A percentile compares a stretch with the other conserved stretches of the same genome.
Evolutionary conservation across 2,113 vertebrate species (phyloP).

Genomic region (Trinectes maculatus): DNA sequence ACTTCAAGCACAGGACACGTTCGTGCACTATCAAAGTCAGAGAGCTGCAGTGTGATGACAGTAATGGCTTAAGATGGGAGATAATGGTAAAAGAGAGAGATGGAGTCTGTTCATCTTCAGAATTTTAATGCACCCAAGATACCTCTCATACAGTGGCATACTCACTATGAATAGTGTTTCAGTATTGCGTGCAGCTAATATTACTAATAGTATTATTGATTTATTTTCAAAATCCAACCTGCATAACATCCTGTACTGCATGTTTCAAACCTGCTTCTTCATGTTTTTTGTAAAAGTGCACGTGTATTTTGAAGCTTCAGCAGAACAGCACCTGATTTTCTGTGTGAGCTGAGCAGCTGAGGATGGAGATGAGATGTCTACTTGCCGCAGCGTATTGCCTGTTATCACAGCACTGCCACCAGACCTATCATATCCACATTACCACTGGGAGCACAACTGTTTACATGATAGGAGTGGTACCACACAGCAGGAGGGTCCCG

Average conservation of each 20-base stretch:
- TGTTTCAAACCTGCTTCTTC: neutral
- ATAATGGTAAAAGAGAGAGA: conserved; percentile 16
- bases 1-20: conserved; percentile 67
- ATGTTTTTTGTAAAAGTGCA: neutral
- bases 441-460: neutral
- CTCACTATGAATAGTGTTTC: neutral
- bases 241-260: neutral
- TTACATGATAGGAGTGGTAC: too few relatives aligned
- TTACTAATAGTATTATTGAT: neutral
- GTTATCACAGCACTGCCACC: neutral
- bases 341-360: neutral
- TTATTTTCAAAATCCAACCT: neutral
- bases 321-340: neutral
- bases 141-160: neutral
- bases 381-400: too few relatives aligned
- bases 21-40: conserved; percentile 76
- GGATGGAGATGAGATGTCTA: neutral
- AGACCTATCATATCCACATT: neutral
- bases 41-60: conserved; percentile 56
- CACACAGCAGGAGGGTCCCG: too few relatives aligned
- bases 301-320: neutral
- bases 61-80: conserved; percentile 35
- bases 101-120: neutral
- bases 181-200: neutral
- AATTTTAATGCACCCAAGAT: conserved; percentile 10